A percentile compares a stretch with the other conserved stretches of the same genome.
phyloP scores from a whole-genome alignment of 2,888 invertebrate genomes.

The Leptopilina syphax region DNA sequence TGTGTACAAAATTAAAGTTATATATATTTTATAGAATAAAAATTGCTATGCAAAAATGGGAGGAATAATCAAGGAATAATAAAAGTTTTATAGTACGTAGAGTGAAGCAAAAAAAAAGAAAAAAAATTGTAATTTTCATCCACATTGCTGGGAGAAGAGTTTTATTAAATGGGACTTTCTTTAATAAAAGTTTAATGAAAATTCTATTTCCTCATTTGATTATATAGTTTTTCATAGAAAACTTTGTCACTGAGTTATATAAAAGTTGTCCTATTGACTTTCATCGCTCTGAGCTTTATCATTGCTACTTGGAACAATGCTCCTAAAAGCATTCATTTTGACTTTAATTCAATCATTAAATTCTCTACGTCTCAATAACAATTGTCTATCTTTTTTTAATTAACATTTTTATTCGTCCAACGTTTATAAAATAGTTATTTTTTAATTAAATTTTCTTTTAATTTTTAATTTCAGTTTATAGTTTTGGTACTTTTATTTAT shows the following conservation, averaged over 20 bases:
- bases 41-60: no score
- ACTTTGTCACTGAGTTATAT: background rate
- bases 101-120: background rate
- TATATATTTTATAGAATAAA: no score
- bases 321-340: background rate
- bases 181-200: conserved; percentile 6
- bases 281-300: background rate
- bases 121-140: background rate
- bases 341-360: background rate
- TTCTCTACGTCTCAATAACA: background rate
- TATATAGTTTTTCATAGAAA: background rate
- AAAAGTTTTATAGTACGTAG: background rate
- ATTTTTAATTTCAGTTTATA: no score
- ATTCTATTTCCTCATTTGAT: background rate
- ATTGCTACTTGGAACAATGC: background rate
- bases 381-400: no score
- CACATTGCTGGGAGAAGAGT: background rate
- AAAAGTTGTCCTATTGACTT: background rate
- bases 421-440: no score
- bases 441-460: no score
- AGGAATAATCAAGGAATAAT: background rate
- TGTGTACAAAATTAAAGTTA: no score
- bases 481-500: no score
- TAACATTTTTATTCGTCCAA: no score
- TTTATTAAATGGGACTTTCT: conserved; percentile 19